Evolutionary conservation across 2,113 vertebrate genomes (phyloP).

Genomic region (Xyliphius kryptos): DNA sequence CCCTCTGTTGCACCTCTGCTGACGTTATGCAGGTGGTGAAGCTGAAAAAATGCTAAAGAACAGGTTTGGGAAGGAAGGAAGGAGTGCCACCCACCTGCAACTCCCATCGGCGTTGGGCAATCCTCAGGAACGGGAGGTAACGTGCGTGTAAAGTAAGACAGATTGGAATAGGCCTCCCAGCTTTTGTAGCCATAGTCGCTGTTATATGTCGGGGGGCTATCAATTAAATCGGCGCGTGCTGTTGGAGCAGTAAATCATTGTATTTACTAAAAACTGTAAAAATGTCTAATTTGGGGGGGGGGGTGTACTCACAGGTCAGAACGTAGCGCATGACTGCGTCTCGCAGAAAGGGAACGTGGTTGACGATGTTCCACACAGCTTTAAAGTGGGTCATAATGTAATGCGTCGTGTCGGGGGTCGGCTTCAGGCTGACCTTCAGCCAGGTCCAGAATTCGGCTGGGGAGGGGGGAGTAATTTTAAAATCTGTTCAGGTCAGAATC

Average conservation of each 20-base stretch:
- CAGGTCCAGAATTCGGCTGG: conserved; percentile 86
- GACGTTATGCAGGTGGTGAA: conserved; percentile 39
- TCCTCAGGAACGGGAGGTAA: conserved; percentile 82
- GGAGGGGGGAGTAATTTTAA: neutral
- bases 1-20: too few species aligned
- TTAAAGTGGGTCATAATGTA: conserved; percentile 91
- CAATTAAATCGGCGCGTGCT: conserved; percentile 89
- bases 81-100: conserved; percentile 72
- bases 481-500: too few species aligned
- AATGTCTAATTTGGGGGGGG: too few species aligned
- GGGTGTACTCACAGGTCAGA: conserved; percentile 80
- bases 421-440: conserved; percentile 77
- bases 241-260: too few species aligned
- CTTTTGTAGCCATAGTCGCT: conserved; percentile 80
- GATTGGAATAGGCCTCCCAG: conserved; percentile 93
- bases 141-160: conserved; percentile 84
- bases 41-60: conserved; percentile 66
- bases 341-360: conserved; percentile 79
- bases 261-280: neutral
- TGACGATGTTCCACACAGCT: conserved; percentile 89
- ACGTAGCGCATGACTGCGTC: conserved; percentile 88
- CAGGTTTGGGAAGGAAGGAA: conserved; percentile 53
- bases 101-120: conserved; percentile 94
- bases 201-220: conserved; percentile 92
- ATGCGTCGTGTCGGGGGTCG: conserved; percentile 81